Percentiles rank a stretch among this genome's conserved stretches.
Evolutionary conservation across 2,888 invertebrate genomes (phyloP).

Genomic region (Parascotia fuliginaria): DNA sequence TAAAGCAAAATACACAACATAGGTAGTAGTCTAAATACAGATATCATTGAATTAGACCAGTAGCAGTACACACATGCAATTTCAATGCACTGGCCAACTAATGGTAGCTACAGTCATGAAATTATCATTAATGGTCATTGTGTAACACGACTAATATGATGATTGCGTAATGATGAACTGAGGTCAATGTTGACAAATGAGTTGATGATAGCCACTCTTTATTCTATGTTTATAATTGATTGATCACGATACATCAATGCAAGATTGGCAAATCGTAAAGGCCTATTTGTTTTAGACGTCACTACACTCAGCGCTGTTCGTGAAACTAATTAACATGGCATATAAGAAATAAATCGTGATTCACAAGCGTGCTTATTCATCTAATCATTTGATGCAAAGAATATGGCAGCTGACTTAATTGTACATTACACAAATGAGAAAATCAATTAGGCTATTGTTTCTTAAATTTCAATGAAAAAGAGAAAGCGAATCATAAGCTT

Average conservation of each 20-base stretch:
- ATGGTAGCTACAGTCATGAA: conserved; percentile 9
- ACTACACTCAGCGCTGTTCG: background rate
- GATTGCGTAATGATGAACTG: conserved; percentile 6
- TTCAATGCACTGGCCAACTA: background rate
- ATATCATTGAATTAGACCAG: background rate
- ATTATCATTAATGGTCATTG: conserved; percentile 31
- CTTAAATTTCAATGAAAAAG: too few species aligned
- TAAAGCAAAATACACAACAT: too few species aligned
- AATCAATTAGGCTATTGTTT: too few species aligned
- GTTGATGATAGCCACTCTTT: conserved; percentile 16
- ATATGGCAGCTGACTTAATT: too few species aligned
- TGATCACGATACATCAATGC: conserved; percentile 28
- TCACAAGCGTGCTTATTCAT: background rate
- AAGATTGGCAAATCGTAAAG: conserved; percentile 4
- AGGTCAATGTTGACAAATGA: conserved; percentile 35
- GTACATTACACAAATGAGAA: too few species aligned
- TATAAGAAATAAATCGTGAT: background rate
- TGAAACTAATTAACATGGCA: background rate
- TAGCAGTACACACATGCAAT: background rate
- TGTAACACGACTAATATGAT: conserved; percentile 13
- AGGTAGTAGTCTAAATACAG: too few species aligned
- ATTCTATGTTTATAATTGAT: conserved; percentile 26
- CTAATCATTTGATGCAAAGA: too few species aligned
- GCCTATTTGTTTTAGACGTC: conserved; percentile 13
- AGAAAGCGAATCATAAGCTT: too few species aligned